Evolutionary conservation across 23 tunicate genomes (phyloP).

Genomic region (Phallusia fumigata): DNA sequence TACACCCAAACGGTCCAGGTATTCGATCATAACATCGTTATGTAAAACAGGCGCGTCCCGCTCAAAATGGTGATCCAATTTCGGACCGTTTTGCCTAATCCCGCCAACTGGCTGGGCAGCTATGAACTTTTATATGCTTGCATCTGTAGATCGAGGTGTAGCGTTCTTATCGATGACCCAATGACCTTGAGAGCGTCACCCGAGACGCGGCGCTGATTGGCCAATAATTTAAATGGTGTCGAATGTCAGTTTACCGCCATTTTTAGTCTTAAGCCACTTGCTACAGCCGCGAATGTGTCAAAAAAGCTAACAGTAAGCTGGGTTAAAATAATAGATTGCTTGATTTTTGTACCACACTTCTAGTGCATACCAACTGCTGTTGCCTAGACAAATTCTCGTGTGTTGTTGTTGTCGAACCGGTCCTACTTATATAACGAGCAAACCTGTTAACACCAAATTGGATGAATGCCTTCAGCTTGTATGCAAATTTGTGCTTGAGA

Average conservation of each 20-base stretch:
- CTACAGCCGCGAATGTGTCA: too few relatives aligned
- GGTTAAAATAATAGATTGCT: too few relatives aligned
- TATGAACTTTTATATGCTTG: not conserved
- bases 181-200: not conserved
- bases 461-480: too few relatives aligned
- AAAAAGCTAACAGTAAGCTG: too few relatives aligned
- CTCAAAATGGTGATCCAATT: not conserved
- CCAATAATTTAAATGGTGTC: not conserved
- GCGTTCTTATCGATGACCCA: not conserved
- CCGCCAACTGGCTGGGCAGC: not conserved
- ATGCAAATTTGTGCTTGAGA: too few relatives aligned
- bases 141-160: not conserved
- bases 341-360: too few relatives aligned
- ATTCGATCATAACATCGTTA: not conserved
- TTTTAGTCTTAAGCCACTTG: too few relatives aligned
- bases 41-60: not conserved
- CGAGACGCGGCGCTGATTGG: conserved; percentile 4
- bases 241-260: not conserved
- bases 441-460: too few relatives aligned
- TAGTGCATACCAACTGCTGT: too few relatives aligned
- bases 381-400: too few relatives aligned
- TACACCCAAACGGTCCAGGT: not conserved
- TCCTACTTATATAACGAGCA: too few relatives aligned
- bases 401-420: too few relatives aligned
- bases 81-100: not conserved